Base-by-base conservation (phyloP, 2,113 vertebrate species). In the Plecturocebus donacophilus region DNA sequence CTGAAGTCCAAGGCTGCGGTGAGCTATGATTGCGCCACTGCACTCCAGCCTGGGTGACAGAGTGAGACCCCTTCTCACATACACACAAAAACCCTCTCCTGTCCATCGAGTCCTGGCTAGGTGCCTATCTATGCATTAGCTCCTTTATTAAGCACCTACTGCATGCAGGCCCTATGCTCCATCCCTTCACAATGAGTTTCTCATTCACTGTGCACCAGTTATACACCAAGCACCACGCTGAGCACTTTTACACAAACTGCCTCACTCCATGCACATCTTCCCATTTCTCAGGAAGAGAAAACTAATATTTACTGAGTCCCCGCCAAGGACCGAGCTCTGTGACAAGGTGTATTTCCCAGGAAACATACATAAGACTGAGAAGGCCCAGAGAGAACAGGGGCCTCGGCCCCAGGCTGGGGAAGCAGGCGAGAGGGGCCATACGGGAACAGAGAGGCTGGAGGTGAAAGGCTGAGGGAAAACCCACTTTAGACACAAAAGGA, bases 401-500 rank as follows among this genome's bases (percentile, higher is more conserved):
- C 90, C 80, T 68, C 27, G 77, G 64, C 40, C 87, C 23, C 27
- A 2, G 71, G 80, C 76, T 38, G 40, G 71, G 17, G 77, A 19
- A 49, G 38, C 19, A 71, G 45, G 35, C 45, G 1, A 75, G 11
- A 4, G 58, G 6, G 30, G 3, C 42, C 1, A 0, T 1, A 45
- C 49, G 27, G n/a, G 27, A 27, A 32, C 9, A 52, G 7, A 49
- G 49, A 77, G 82, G 52, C 47, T 17, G 42, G 56, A 61, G 56
- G 61, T 88, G 58, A 97, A 68, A 58, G 7, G 0, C 54, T 10
- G 13, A 73, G 90, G 68, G 47, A 90, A 96, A 96, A 85, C 77
- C 92, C 75, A 75, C 84, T 76, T 68, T 86, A 66, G 81, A 88
- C 56, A 90, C 70, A 86, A 95, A 88, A 92, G 92, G 42, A 95